Evolutionary conservation across 2,888 invertebrate species (phyloP).

Genomic region (Pyralis farinalis): DNA sequence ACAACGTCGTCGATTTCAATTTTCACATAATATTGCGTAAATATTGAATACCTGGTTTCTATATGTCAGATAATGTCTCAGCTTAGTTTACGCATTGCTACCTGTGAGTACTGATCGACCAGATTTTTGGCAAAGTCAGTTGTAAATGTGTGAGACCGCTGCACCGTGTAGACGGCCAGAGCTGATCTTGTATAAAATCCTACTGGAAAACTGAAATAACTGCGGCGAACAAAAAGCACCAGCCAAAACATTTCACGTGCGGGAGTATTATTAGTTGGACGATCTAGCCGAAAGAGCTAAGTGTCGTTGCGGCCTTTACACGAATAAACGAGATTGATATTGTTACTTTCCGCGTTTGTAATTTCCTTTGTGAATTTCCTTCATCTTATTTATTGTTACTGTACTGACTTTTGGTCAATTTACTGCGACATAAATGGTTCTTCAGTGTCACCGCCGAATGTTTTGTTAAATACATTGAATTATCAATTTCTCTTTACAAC

Average conservation of each 20-base stretch:
- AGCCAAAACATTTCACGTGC: slow-evolving; percentile 80
- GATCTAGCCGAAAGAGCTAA: slow-evolving; percentile 77
- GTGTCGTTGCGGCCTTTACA: slow-evolving; percentile 64
- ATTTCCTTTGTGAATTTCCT: slow-evolving; percentile 26
- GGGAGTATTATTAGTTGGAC: slow-evolving; percentile 80
- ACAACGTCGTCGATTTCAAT: slow-evolving; percentile 27
- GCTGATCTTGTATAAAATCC: slow-evolving; percentile 76
- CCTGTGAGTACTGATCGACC: slow-evolving; percentile 25
- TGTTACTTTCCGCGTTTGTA: slow-evolving; percentile 43
- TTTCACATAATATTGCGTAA: slow-evolving; percentile 25
- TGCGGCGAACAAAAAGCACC: slow-evolving; percentile 79
- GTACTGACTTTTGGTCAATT: slow-evolving; percentile 31
- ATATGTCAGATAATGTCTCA: slow-evolving; percentile 33
- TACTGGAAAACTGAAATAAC: slow-evolving; percentile 81
- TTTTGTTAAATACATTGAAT: slow-evolving; percentile 29
- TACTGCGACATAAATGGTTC: slow-evolving; percentile 45
- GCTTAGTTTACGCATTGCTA: slow-evolving; percentile 37
- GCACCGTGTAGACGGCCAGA: slow-evolving; percentile 68
- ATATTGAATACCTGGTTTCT: slow-evolving; percentile 32
- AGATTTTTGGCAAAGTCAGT: slow-evolving; percentile 11
- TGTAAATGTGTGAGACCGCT: slow-evolving; percentile 29
- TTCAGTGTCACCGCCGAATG: slow-evolving; percentile 40
- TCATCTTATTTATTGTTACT: slow-evolving; percentile 24
- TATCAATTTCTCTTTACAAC: slow-evolving; percentile 27
- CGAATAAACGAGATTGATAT: slow-evolving; percentile 52